Evolutionary conservation across 2,888 invertebrate species (phyloP), one percentile per base, ranked within the genome.

Genomic region (Agonopterix arenella): DNA sequence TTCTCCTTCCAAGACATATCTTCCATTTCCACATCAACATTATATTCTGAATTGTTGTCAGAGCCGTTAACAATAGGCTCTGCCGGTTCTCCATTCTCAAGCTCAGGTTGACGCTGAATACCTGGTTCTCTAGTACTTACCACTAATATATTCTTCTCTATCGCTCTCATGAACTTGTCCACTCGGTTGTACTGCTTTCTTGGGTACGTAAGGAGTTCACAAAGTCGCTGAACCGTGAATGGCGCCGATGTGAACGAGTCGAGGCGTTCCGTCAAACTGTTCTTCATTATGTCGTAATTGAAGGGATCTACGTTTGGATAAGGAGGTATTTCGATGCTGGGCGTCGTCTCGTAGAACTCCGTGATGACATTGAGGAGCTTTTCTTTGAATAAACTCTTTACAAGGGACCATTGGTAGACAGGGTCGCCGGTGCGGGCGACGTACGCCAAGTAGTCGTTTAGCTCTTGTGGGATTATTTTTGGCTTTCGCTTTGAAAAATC

Each of bases 131-230:
- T 91, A 37, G 94, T 93, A 72, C 93, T 93, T 8, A 97, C 97
- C 52, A 97, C 97, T 63, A 97, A 84, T 61, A 97, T 96, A 68
- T 96, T 97, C 81, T 99, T 99, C 79, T 99, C 99, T 53, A 99
- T 91, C 0, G 98, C 99, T 52, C 98, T 91, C 94, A 99, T 96
- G 76, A 96, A 99, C 80, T 99, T 99, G 76, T 98, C 99, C 55
- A 97, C 95, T 55, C 97, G 92, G 71, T 96, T 96, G 80, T 99
- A 99, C 74, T 99, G 98, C 75, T 96, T 97, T 16, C 94, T 92
- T 1, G 99, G 98, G 60, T 93, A 93, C 3, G 96, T 96, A 2
- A 99, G 88, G 36, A 99, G 90, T 80, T 99, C 99, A 81, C 98
- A 98, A 55, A 99, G 92, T 61, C 99, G 92, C 80, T 98, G 98